These are phyloP conservation scores for Gonocerus acuteangulatus DNA, from an alignment of 2,888 invertebrate genomes.

Conservation along the genomic window DNA sequence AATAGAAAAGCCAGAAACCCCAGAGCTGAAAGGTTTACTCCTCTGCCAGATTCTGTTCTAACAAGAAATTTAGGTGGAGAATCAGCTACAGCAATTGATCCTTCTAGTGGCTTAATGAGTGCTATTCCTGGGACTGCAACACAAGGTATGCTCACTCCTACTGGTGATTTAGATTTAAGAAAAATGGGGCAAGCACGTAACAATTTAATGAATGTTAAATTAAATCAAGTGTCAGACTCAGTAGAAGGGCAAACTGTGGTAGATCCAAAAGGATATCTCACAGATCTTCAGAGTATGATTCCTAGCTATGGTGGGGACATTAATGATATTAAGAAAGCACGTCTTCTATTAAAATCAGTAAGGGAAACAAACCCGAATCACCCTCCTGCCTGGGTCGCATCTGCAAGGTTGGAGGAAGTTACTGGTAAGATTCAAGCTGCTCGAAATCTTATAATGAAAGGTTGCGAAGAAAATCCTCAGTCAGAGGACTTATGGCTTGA, in stretches of 20 bases:
- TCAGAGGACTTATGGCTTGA: slow-evolving; percentile 98
- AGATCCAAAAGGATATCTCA: slow-evolving; percentile 99
- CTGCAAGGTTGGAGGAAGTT: slow-evolving; percentile 94
- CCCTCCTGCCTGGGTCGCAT: slow-evolving; percentile 99
- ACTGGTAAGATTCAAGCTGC: slow-evolving; percentile 95
- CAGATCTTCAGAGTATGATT: slow-evolving; percentile 97
- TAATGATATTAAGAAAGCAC: slow-evolving; percentile 91
- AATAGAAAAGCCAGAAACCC: slow-evolving; percentile 95
- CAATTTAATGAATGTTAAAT: slow-evolving; percentile 96
- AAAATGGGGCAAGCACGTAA: slow-evolving; percentile 99
- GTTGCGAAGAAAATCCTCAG: slow-evolving; percentile 91
- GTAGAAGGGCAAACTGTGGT: slow-evolving; percentile 99
- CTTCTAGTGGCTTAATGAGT: slow-evolving; percentile 75
- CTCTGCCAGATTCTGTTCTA: slow-evolving; percentile 91
- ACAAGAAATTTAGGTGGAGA: slow-evolving; percentile 80
- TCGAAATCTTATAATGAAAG: slow-evolving; percentile 95
- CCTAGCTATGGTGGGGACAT: slow-evolving; percentile 97
- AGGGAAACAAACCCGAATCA: slow-evolving; percentile 97
- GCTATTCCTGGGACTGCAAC: slow-evolving; percentile 74
- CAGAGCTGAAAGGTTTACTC: slow-evolving; percentile 91
- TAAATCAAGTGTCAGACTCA: slow-evolving; percentile 92
- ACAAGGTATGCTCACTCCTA: slow-evolving; percentile 74
- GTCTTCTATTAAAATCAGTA: slow-evolving; percentile 89
- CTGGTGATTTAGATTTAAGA: slow-evolving; percentile 84
- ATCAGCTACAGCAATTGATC: slow-evolving; percentile 68